phyloP scores from a whole-genome alignment of 1,140 invertebrate genomes.

The Drosophila tristis region DNA sequence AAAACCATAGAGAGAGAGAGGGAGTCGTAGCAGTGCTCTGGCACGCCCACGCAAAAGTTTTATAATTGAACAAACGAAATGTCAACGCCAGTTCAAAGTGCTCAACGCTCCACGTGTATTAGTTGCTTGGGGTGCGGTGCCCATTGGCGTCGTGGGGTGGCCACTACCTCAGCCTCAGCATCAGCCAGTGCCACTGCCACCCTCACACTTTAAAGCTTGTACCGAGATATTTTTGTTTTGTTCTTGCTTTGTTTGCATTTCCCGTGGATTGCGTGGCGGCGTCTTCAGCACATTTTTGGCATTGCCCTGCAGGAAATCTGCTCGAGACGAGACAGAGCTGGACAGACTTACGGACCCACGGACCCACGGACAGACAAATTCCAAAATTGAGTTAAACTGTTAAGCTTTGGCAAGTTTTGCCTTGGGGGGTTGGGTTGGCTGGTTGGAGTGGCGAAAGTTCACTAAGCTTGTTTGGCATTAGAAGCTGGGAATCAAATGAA shows the following conservation, averaged over 20 bases:
- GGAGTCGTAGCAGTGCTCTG: not conserved
- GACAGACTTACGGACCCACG: not conserved
- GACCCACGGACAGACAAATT: slow-evolving; percentile 34
- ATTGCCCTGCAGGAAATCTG: slow-evolving; percentile 48
- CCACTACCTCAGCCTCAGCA: no score
- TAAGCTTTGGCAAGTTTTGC: slow-evolving; percentile 61
- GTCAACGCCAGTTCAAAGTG: slow-evolving; percentile 74
- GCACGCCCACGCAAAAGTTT: slow-evolving; percentile 67
- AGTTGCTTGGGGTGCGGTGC: no score
- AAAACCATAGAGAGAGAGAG: not conserved
- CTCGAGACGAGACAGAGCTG: slow-evolving; percentile 36
- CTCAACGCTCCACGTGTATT: slow-evolving; percentile 27
- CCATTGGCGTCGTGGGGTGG: not conserved
- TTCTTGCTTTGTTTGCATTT: slow-evolving; percentile 56
- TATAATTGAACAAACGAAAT: slow-evolving; percentile 82
- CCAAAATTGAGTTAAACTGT: slow-evolving; percentile 73
- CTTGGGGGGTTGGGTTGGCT: slow-evolving; percentile 3
- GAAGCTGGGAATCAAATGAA: slow-evolving; percentile 77
- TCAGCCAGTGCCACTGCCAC: slow-evolving; percentile 3
- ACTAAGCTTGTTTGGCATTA: slow-evolving; percentile 69
- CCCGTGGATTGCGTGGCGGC: slow-evolving; percentile 41
- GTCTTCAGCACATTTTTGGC: slow-evolving; percentile 52
- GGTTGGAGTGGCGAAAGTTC: slow-evolving; percentile 41
- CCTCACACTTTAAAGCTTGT: slow-evolving; percentile 38
- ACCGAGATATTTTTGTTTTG: slow-evolving; percentile 25